Conservation (phyloP, 2,888 invertebrate species). For the Pheosia gnoma region DNA sequence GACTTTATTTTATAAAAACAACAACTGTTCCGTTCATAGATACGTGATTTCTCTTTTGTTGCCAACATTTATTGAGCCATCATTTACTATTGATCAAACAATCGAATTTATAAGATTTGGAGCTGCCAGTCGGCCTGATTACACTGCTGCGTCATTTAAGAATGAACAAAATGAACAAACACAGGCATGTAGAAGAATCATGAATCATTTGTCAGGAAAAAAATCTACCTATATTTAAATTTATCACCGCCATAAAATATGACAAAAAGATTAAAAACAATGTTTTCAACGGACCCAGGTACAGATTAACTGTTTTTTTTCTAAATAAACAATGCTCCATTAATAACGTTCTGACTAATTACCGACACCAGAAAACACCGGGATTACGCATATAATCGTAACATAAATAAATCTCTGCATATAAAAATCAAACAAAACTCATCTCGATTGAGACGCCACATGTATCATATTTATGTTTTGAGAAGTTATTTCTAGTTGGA, state of each 20-base stretch:
- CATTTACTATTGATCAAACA: slow-evolving; percentile 7
- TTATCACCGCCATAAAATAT: slow-evolving; percentile 37
- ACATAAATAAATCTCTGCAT: slow-evolving; percentile 58
- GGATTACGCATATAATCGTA: slow-evolving; percentile 51
- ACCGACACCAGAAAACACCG: slow-evolving; percentile 48
- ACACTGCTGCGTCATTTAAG: slow-evolving; percentile 9
- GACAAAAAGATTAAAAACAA: slow-evolving; percentile 33
- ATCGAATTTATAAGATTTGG: neutral
- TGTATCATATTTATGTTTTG: slow-evolving; percentile 77
- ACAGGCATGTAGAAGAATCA: slow-evolving; percentile 16
- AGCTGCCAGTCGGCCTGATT: neutral
- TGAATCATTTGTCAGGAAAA: slow-evolving; percentile 14
- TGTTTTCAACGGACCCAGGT: slow-evolving; percentile 22
- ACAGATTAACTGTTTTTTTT: slow-evolving; percentile 28
- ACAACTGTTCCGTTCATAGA: neutral
- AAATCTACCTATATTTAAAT: slow-evolving; percentile 26
- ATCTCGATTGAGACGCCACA: slow-evolving; percentile 70
- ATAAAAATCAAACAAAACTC: slow-evolving; percentile 53
- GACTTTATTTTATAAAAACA: slow-evolving; percentile 2
- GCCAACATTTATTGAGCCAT: neutral
- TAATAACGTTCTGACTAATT: slow-evolving; percentile 56
- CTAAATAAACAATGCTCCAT: slow-evolving; percentile 51
- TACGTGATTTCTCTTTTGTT: neutral
- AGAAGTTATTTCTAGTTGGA: slow-evolving; percentile 73
- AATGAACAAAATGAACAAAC: slow-evolving; percentile 22